phyloP scores from a whole-genome alignment of 2,113 vertebrate genomes.

The Pristiophorus japonicus region DNA sequence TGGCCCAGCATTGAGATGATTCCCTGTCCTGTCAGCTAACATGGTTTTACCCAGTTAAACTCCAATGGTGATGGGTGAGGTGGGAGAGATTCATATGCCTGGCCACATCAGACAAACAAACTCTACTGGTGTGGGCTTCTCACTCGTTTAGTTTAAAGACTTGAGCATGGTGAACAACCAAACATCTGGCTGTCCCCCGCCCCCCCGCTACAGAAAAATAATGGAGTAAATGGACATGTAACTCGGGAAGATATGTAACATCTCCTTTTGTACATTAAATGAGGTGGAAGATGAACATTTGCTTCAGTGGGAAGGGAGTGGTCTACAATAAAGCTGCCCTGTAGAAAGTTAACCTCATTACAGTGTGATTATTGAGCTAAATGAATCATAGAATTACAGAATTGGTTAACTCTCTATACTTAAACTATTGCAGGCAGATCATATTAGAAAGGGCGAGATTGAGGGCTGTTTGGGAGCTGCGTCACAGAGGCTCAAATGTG shows the following conservation, averaged over 20 bases:
- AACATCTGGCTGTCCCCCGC: not conserved
- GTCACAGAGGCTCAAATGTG: not conserved
- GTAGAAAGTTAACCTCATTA: not conserved
- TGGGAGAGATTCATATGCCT: not conserved
- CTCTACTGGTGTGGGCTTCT: not conserved
- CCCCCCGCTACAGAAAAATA: not conserved
- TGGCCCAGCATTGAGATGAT: no score
- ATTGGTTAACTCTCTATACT: not conserved
- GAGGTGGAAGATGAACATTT: not conserved
- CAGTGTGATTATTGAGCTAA: not conserved
- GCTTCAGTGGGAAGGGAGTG: not conserved
- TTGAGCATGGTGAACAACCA: not conserved
- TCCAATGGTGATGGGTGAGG: not conserved
- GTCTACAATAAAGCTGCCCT: not conserved
- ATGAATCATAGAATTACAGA: not conserved
- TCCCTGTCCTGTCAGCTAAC: no score
- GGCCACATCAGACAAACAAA: not conserved
- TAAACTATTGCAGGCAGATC: not conserved
- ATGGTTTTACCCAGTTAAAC: no score
- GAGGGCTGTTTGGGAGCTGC: not conserved
- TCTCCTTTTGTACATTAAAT: not conserved
- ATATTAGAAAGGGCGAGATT: not conserved
- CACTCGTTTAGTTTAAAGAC: not conserved
- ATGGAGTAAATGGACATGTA: not conserved
- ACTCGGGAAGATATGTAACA: not conserved